These are phyloP conservation scores for Cygnus olor DNA, from an alignment of 2,797 vertebrate genomes.

Conservation along the genomic window DNA sequence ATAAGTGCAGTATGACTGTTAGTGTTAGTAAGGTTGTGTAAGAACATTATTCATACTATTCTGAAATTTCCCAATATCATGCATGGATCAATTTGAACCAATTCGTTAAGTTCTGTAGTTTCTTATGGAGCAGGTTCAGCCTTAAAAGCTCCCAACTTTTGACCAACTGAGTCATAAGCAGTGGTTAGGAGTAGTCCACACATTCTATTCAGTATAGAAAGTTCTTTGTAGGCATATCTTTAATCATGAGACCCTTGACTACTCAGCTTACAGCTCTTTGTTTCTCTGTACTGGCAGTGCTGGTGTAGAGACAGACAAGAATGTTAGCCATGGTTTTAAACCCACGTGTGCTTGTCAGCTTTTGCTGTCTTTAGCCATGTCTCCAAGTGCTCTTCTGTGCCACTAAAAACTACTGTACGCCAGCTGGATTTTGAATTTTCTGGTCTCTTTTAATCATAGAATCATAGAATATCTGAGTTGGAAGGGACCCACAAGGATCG, in stretches of 20 bases:
- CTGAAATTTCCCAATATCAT: not conserved
- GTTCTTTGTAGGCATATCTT: not conserved
- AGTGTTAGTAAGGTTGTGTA: not conserved
- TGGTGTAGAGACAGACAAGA: not conserved
- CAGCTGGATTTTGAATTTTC: not conserved
- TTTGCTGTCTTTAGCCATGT: not conserved
- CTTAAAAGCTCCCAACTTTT: not conserved
- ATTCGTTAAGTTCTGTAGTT: not conserved
- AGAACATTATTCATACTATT: not conserved
- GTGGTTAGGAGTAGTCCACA: not conserved
- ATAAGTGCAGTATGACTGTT: not conserved
- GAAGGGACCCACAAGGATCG: no score
- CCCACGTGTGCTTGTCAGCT: not conserved
- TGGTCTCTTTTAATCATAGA: not conserved
- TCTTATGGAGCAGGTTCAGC: not conserved
- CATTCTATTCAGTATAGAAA: not conserved
- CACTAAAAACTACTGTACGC: not conserved
- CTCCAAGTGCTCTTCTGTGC: not conserved
- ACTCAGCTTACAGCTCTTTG: not conserved
- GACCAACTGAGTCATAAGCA: not conserved
- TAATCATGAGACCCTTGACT: not conserved
- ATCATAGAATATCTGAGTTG: no score
- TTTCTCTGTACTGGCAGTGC: not conserved
- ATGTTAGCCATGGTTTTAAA: not conserved
- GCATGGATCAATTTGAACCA: not conserved